Evolutionary conservation across 2,113 vertebrate species (phyloP).

Genomic region (Corydoras maculifer): DNA sequence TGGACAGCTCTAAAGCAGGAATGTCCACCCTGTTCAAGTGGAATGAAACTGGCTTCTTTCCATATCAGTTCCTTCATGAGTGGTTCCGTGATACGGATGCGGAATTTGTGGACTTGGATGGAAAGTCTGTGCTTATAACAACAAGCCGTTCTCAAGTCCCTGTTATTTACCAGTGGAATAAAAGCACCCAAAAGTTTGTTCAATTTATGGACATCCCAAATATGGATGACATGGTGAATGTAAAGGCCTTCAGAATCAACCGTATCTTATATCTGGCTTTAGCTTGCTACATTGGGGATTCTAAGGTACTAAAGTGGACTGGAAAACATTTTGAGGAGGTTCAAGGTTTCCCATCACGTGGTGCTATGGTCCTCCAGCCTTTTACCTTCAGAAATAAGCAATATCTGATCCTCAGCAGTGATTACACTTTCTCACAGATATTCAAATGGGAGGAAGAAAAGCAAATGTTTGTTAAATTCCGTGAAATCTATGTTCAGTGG

Average conservation of each 20-base stretch:
- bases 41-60: constrained; percentile 92
- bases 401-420: constrained; percentile 90
- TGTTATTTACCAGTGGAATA: constrained; percentile 91
- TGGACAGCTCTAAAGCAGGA: constrained; percentile 94
- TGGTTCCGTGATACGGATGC: constrained; percentile 96
- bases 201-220: constrained; percentile 80
- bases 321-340: constrained; percentile 85
- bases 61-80: constrained; percentile 89
- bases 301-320: constrained; percentile 87
- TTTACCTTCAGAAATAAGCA: constrained; percentile 81
- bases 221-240: constrained; percentile 84
- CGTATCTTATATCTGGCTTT: constrained; percentile 78
- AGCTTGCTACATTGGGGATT: constrained; percentile 94
- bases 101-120: constrained; percentile 81
- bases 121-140: constrained; percentile 83
- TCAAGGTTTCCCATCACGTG: constrained; percentile 86
- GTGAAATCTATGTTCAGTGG: constrained; percentile 92
- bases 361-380: constrained; percentile 90
- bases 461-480: constrained; percentile 82
- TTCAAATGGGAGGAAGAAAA: constrained; percentile 86
- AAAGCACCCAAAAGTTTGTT: constrained; percentile 81
- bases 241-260: constrained; percentile 83
- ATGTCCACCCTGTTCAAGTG: constrained; percentile 93
- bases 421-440: constrained; percentile 95
- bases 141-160: constrained; percentile 91